phyloP scores from a whole-genome alignment of 2,888 invertebrate genomes.

The Ormyrus pomaceus region DNA sequence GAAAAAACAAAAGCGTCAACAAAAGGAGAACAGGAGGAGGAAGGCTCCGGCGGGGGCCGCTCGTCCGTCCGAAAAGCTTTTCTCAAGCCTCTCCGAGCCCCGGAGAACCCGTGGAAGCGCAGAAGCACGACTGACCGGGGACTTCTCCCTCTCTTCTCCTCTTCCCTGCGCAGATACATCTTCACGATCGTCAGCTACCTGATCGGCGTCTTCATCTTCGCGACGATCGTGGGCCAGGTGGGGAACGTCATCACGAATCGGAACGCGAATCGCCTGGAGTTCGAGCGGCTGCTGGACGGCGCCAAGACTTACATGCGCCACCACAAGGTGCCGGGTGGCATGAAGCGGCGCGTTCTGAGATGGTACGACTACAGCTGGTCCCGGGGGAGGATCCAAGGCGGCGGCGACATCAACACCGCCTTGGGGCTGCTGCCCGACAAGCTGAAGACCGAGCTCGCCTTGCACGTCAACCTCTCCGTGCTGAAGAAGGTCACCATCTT shows the following conservation, averaged over 20 bases:
- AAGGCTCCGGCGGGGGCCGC: conserved; percentile 75
- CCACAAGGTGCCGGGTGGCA: conserved; percentile 96
- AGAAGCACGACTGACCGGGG: conserved; percentile 66
- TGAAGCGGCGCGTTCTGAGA: conserved; percentile 95
- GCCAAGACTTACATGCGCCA: conserved; percentile 98
- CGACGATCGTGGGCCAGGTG: conserved; percentile 98
- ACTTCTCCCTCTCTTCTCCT: conserved; percentile 61
- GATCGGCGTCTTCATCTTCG: conserved; percentile 98
- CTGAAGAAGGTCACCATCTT: conserved; percentile 88
- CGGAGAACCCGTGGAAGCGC: conserved; percentile 31
- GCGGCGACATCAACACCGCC: conserved; percentile 96
- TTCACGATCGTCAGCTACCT: conserved; percentile 98
- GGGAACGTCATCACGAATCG: conserved; percentile 98
- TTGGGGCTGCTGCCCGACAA: conserved; percentile 95
- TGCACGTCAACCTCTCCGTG: conserved; percentile 96
- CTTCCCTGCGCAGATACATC: conserved; percentile 83
- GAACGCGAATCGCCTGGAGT: conserved; percentile 96
- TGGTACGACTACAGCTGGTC: conserved; percentile 99
- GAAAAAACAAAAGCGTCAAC: conserved; percentile 22
- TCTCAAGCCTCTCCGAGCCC: background rate
- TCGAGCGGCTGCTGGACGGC: conserved; percentile 94
- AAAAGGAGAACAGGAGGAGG: conserved; percentile 62
- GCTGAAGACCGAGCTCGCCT: conserved; percentile 95
- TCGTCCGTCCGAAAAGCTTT: conserved; percentile 64
- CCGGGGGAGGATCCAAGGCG: conserved; percentile 95